phyloP scores from a whole-genome alignment of 2,888 invertebrate genomes.

The Aspidapion aeneum region DNA sequence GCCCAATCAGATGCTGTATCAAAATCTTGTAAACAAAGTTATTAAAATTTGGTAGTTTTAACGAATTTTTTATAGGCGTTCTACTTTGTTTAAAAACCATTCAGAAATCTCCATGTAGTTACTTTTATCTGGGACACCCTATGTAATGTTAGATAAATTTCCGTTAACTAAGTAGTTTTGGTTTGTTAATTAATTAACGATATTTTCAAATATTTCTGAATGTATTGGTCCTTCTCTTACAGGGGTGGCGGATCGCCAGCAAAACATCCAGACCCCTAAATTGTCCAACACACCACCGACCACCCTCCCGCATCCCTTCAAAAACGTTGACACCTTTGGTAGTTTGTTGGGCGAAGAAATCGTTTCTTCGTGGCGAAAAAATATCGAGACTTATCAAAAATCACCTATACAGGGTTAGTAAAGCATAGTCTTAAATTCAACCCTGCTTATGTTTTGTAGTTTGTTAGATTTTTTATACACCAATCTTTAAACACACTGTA shows the following conservation, averaged over 20 bases:
- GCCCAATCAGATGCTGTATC: no score
- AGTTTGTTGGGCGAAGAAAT: slow-evolving; percentile 78
- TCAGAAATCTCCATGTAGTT: background rate
- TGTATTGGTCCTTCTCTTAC: slow-evolving; percentile 29
- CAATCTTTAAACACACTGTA: no score
- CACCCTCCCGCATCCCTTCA: slow-evolving; percentile 55
- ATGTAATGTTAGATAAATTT: no score
- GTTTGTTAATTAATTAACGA: no score
- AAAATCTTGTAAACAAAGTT: no score
- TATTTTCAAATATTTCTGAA: no score
- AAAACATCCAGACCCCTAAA: slow-evolving; percentile 27
- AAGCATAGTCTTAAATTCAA: no score
- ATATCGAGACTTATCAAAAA: slow-evolving; percentile 51
- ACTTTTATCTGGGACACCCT: no score
- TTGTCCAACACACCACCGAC: slow-evolving; percentile 42
- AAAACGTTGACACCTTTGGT: slow-evolving; percentile 69
- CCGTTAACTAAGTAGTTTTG: no score
- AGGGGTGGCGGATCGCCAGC: slow-evolving; percentile 36
- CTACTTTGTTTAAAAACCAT: background rate
- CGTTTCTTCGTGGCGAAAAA: slow-evolving; percentile 74
- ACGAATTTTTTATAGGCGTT: background rate
- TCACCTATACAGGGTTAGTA: slow-evolving; percentile 27
- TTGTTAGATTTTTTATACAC: no score
- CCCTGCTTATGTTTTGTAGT: no score
- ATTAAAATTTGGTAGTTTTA: no score